phyloP scores from a whole-genome alignment of 2,888 invertebrate genomes.

The Kryphioiulus occultus region DNA sequence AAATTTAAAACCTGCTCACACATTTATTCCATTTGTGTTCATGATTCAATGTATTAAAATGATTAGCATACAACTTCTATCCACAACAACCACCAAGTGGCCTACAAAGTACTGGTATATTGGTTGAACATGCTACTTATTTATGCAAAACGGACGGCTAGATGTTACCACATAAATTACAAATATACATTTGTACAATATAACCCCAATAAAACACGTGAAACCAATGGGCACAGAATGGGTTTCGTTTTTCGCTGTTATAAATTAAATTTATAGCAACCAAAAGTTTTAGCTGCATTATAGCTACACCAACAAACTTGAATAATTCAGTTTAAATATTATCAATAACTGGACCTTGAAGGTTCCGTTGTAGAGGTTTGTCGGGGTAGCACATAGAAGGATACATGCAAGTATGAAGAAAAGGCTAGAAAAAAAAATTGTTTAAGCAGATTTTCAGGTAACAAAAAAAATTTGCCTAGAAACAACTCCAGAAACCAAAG shows the following conservation, averaged over 20 bases:
- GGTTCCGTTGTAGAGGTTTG: too few species aligned
- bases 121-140: background rate
- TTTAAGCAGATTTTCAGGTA: too few species aligned
- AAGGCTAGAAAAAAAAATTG: too few species aligned
- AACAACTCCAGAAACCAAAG: too few species aligned
- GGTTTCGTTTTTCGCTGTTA: background rate
- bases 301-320: background rate
- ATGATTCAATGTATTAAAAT: constrained; percentile 16
- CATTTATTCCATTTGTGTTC: constrained; percentile 16
- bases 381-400: too few species aligned
- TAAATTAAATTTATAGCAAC: background rate
- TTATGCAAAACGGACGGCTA: constrained; percentile 9
- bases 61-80: constrained; percentile 23
- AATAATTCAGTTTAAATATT: background rate
- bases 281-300: background rate
- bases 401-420: too few species aligned
- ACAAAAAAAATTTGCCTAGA: too few species aligned
- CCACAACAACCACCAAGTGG: constrained; percentile 23
- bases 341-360: background rate
- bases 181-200: constrained; percentile 15
- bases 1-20: constrained; percentile 7
- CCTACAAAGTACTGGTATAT: background rate
- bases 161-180: constrained; percentile 23
- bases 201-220: background rate
- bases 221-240: background rate